Evolutionary conservation across 1,140 invertebrate genomes (phyloP).

Genomic region (Bradysia coprophila): DNA sequence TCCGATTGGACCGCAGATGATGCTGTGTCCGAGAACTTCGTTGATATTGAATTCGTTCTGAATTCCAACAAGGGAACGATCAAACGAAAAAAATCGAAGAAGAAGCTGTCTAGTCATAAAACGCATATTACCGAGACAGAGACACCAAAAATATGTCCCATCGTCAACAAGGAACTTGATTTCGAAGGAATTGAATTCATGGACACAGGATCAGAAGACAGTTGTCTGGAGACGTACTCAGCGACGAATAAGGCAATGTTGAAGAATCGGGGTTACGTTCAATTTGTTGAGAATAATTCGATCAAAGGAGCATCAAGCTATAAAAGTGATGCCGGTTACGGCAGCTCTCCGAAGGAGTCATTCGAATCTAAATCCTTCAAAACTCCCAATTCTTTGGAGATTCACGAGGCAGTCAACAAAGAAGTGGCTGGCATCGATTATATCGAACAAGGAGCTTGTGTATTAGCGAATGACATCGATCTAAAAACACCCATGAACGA

Average conservation of each 20-base stretch:
- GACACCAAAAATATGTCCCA: slow-evolving; percentile 15
- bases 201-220: slow-evolving; percentile 49
- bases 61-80: slow-evolving; percentile 33
- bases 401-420: slow-evolving; percentile 5
- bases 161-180: slow-evolving; percentile 19
- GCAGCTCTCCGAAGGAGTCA: not conserved
- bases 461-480: slow-evolving; percentile 14
- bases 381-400: not conserved
- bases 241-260: slow-evolving; percentile 27
- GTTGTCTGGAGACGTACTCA: slow-evolving; percentile 34
- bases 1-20: slow-evolving; percentile 70
- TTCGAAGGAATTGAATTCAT: slow-evolving; percentile 45
- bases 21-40: slow-evolving; percentile 51
- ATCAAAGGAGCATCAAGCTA: slow-evolving; percentile 3
- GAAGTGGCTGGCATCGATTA: slow-evolving; percentile 28
- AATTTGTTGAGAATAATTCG: slow-evolving; percentile 29
- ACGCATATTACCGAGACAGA: slow-evolving; percentile 12
- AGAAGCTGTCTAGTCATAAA: slow-evolving; percentile 21
- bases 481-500: slow-evolving; percentile 23
- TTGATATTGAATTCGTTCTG: slow-evolving; percentile 39
- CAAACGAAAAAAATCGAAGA: slow-evolving; percentile 24
- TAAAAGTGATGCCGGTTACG: not conserved
- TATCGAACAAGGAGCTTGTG: slow-evolving; percentile 29
- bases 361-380: not conserved
- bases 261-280: slow-evolving; percentile 45